phyloP scores from a whole-genome alignment of 2,888 invertebrate genomes.

The Lymantria dispar region DNA sequence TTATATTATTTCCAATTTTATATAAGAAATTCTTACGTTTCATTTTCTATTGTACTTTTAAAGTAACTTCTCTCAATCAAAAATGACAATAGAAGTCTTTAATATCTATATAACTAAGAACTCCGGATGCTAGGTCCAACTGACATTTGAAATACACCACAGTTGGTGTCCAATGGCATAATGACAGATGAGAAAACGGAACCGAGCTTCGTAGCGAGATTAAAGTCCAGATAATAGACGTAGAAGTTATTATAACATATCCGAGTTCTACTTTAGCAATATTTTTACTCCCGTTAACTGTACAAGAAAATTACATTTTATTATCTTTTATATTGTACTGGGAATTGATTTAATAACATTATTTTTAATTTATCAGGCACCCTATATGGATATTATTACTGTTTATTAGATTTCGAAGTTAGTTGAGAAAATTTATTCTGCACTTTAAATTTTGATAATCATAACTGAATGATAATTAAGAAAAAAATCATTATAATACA shows the following conservation, averaged over 20 bases:
- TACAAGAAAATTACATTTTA: too few species aligned
- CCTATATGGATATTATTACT: too few species aligned
- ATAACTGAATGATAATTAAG: too few species aligned
- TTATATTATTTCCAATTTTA: too few species aligned
- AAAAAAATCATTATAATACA: too few species aligned
- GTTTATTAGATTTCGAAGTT: too few species aligned
- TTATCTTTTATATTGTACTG: too few species aligned
- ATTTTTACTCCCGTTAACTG: too few species aligned
- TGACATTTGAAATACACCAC: constrained; percentile 18
- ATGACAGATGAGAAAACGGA: constrained; percentile 12
- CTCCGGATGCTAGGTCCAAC: neutral
- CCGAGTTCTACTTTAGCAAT: neutral
- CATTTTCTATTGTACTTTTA: neutral
- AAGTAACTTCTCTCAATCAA: neutral
- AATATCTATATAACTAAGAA: neutral
- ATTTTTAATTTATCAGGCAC: too few species aligned
- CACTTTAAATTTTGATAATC: too few species aligned
- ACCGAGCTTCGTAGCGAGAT: constrained; percentile 4
- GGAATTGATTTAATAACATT: too few species aligned
- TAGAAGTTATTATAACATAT: neutral
- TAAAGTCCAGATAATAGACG: constrained; percentile 6
- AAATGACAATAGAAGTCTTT: neutral
- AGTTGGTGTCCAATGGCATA: constrained; percentile 12
- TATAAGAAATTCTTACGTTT: neutral
- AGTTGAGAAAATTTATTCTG: too few species aligned